Base-by-base conservation (phyloP, 2,888 invertebrate species). In the Troides helena region DNA sequence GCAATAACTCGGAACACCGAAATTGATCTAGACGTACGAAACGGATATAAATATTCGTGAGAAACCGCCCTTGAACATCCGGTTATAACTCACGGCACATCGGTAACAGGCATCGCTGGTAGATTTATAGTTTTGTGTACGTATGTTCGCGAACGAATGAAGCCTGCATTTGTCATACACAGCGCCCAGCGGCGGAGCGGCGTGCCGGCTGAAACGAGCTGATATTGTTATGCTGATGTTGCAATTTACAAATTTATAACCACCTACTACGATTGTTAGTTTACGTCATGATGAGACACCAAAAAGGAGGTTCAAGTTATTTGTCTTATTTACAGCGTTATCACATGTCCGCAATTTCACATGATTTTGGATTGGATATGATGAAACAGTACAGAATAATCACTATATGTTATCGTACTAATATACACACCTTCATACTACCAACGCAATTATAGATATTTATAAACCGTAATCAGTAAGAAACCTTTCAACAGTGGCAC, bases 151-250 rank as follows among this genome's bases (percentile, higher is more conserved):
- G 72, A 67, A 65, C 72, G 72, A 71, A 75, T 76, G 72, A 74
- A 72, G 74, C 73, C 73, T 75, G 74, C 72, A 76, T 76, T 74
- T 75, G 76, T 75, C 76, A 75, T 71, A 58, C 67, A 58, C 67
- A 59, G 66, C 68, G 71, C 10, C 39, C 4, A 25, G 25, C 25
- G 25, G 39, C 39, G 39, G 4, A 7, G 39, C 10, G 10, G 21
- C 21, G 21, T 21, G 21, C 21, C 21, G 21, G 7, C 39, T 39
- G 39, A 63, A 62, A 67, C 43, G 21, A 21, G 62, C 62, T 30
- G 39, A 7, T 10, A 39, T 39, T 10, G 39, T 39, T 39, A 39
- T 39, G 10, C 39, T 10, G 39, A 39, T 10, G 10, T 39, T 39
- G 10, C 1, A 39, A 30, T 39, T 39, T 39, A 1, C 39, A 39